Evolutionary conservation across 2,797 vertebrate genomes (phyloP).

Genomic region (Caiman crocodilus): DNA sequence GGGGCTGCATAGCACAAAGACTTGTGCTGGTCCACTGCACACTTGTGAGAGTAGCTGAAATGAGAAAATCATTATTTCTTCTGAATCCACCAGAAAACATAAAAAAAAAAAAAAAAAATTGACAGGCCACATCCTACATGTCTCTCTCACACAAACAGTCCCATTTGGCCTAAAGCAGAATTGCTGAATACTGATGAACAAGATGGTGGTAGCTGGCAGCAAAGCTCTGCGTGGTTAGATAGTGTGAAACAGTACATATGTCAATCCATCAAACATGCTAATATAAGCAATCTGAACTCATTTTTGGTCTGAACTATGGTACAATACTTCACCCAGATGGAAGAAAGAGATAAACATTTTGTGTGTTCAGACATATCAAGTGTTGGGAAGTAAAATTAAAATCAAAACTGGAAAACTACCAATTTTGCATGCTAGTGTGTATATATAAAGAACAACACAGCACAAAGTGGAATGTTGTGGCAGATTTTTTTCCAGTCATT

Average conservation of each 20-base stretch:
- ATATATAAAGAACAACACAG: constrained; percentile 59
- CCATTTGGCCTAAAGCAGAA: constrained; percentile 65
- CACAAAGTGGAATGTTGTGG: constrained; percentile 29
- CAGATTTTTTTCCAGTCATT: constrained; percentile 45
- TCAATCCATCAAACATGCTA: constrained; percentile 73
- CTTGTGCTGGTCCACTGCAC: accelerated
- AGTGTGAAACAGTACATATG: constrained; percentile 76
- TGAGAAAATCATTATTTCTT: accelerated
- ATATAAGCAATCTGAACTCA: constrained; percentile 73
- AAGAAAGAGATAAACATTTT: constrained; percentile 67
- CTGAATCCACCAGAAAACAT: not conserved
- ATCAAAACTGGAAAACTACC: constrained; percentile 65
- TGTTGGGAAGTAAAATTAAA: constrained; percentile 73
- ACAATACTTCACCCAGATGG: constrained; percentile 74
- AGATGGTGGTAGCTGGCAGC: constrained; percentile 76
- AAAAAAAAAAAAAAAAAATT: not conserved
- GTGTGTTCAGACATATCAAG: constrained; percentile 68
- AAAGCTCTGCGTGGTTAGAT: constrained; percentile 71
- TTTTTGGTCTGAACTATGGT: constrained; percentile 73
- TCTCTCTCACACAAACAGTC: constrained; percentile 1
- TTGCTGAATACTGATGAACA: constrained; percentile 70
- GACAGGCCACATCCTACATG: constrained; percentile 44
- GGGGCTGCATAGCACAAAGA: not conserved
- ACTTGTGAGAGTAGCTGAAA: accelerated
- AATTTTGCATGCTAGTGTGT: constrained; percentile 48